phyloP scores from a whole-genome alignment of 2,888 invertebrate species.

The Caenorhabditis sp. region DNA sequence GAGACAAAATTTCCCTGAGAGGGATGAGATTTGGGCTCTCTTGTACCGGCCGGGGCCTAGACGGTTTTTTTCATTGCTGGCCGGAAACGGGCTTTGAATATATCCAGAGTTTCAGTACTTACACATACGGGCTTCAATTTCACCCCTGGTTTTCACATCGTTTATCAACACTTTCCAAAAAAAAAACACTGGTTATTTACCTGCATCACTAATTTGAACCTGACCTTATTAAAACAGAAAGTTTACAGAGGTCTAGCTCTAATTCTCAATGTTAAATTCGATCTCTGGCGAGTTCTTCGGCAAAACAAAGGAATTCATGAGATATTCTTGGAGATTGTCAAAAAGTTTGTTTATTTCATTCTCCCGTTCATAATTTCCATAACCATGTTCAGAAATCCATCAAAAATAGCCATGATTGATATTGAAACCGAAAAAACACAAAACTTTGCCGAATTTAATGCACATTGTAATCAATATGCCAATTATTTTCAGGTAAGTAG shows the following conservation, averaged over 20 bases:
- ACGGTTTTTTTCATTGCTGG: too few species aligned
- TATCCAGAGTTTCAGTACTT: too few species aligned
- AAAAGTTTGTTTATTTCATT: slow-evolving; percentile 22
- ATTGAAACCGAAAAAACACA: slow-evolving; percentile 57
- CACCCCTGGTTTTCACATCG: too few species aligned
- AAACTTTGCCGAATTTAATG: slow-evolving; percentile 66
- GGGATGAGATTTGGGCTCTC: too few species aligned
- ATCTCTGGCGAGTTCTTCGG: slow-evolving; percentile 58
- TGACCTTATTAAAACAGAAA: background rate
- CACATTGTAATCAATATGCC: slow-evolving; percentile 60
- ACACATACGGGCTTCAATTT: too few species aligned
- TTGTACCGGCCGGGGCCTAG: too few species aligned
- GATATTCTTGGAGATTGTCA: slow-evolving; percentile 58
- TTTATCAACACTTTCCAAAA: too few species aligned
- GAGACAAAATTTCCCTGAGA: too few species aligned
- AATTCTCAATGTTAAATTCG: slow-evolving; percentile 63
- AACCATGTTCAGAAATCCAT: slow-evolving; percentile 27
- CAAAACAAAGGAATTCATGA: slow-evolving; percentile 64
- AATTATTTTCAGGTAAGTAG: slow-evolving; percentile 62
- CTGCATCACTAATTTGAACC: too few species aligned
- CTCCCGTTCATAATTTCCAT: background rate
- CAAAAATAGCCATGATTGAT: slow-evolving; percentile 63
- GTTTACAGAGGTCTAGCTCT: slow-evolving; percentile 61
- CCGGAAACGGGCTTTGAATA: too few species aligned
- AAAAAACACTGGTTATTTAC: too few species aligned